Evolutionary conservation across 2,113 vertebrate species (phyloP).

Genomic region (Mugil cephalus): DNA sequence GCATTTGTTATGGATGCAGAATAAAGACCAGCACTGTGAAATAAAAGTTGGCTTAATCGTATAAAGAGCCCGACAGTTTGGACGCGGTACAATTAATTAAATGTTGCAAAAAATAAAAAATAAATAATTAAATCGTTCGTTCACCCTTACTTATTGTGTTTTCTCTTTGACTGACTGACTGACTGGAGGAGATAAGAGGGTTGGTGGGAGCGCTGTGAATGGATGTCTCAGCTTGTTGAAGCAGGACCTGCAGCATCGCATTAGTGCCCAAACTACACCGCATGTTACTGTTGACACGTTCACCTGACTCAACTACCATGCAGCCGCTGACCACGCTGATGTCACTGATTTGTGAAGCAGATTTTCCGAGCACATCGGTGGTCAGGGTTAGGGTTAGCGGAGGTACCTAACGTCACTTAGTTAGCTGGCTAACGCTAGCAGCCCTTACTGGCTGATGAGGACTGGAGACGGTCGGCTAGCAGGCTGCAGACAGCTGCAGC

Average conservation of each 20-base stretch:
- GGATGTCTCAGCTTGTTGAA: constrained; percentile 30
- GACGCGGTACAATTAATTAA: background rate
- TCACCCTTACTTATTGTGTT: background rate
- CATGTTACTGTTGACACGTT: background rate
- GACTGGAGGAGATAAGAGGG: constrained; percentile 8
- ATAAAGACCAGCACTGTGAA: constrained; percentile 45
- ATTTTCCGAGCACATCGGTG: constrained; percentile 5
- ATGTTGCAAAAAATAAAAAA: background rate
- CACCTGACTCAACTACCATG: background rate
- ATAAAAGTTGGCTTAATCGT: constrained; percentile 52
- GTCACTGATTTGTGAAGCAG: constrained; percentile 30
- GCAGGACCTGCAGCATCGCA: constrained; percentile 54
- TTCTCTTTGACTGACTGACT: background rate
- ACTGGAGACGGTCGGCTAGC: constrained; percentile 31
- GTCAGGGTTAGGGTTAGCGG: constrained; percentile 15
- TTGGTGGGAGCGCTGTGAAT: constrained; percentile 23
- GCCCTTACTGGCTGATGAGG: constrained; percentile 40
- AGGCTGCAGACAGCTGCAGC: constrained; percentile 34
- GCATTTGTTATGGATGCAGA: constrained; percentile 43
- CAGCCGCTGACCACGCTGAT: background rate
- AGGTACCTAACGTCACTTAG: constrained; percentile 29
- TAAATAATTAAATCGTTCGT: background rate
- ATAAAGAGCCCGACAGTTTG: constrained; percentile 4
- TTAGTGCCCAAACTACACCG: constrained; percentile 34
- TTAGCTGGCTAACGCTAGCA: constrained; percentile 59